Base-by-base conservation (phyloP, 2,113 vertebrate species). In the Merops nubicus region DNA sequence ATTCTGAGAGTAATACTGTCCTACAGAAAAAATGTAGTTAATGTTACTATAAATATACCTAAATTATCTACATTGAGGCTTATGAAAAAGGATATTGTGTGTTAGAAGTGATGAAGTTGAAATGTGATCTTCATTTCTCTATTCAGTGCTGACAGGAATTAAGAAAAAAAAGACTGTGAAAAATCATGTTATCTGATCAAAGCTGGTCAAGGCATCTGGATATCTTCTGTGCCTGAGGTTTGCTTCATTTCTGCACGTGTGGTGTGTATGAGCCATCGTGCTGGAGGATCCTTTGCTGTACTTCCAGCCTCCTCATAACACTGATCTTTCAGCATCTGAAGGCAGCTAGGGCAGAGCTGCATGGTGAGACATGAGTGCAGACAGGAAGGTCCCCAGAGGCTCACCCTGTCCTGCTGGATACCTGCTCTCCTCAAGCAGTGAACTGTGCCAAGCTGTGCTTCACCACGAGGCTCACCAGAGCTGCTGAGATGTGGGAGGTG, bases 11-110 rank as follows among this genome's bases (percentile, higher is more conserved):
- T 72, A 87, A 60, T 34, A 26, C 21, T 87, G 69, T 38, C 80
- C 89, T 68, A 10, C 31, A 60, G 51, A 59, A 81, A 53, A 74
- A 88, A 53, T 60, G 28, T 60, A 21, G 76, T 78, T 95, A 56
- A 29, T 45, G 38, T 79, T 82, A 4, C 73, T 87, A 78, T 87
- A 91, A 89, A 82, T 87, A 72, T 6, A 15, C 53, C 69, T 56
- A 56, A 91, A 68, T 56, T 12, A 29, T 86, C 73, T 59, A 81
- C 33, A 9, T 16, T 21, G 69, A 87, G 51, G 33, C 69, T 95
- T 85, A 56, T 68, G 69, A 70, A 72, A 85, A 94, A 76, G 43
- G 86, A 51, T 85, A 68, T 63, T 89, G 83, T 85, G 28, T 78
- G 43, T 64, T 94, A 68, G 75, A 80, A 82, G 68, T 17, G 43